Evolutionary conservation across 2,888 invertebrate species (phyloP), one percentile per base, ranked within the genome.

Genomic region (Tenthredo amoena): DNA sequence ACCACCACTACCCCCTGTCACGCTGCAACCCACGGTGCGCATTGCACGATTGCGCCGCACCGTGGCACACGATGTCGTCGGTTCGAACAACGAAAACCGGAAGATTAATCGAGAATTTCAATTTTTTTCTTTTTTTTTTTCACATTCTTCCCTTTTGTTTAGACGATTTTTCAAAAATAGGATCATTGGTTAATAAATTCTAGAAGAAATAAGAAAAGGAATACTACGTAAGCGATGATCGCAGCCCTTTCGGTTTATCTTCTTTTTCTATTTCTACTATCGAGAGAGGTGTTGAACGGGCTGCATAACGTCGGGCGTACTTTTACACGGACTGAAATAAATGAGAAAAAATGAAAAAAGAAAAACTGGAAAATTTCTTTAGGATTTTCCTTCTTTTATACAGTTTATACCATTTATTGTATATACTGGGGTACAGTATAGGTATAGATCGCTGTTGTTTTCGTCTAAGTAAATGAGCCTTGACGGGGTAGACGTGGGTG

Each of bases 21-120:
- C 76, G 62, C 77, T 84, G 87, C 87, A 88, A 88, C 87, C 86
- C 87, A 87, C 84, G 83, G 85, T 85, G 84, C 87, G 86, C 85
- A 34, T 85, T 85, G 86, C 86, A 84, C 65, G 72, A 68, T 86
- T 85, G 86, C 85, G 85, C 85, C 40, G 87, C 21, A 1, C 62
- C 81, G 62, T 81, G 62, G n/a, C 31, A 55, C 77, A 77, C 77
- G 50, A 77, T 77, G 50, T 21, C 74, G 74, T 15, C 37, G 10
- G 10, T 55, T 15, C 3, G 26, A 26, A 26, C 4, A 12, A 26
- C 26, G 62, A 5, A 40, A 72, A 72, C 40, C 40, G 40, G 72
- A 34, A 72, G 34, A n/a, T 1, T 72, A 4, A n/a, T 26, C 10
- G 50, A 76, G 76, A 43, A 43, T 76, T 47, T 76, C 6, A n/a